phyloP scores from a whole-genome alignment of 1,140 invertebrate species.

The Drosophila lacteicornis region DNA sequence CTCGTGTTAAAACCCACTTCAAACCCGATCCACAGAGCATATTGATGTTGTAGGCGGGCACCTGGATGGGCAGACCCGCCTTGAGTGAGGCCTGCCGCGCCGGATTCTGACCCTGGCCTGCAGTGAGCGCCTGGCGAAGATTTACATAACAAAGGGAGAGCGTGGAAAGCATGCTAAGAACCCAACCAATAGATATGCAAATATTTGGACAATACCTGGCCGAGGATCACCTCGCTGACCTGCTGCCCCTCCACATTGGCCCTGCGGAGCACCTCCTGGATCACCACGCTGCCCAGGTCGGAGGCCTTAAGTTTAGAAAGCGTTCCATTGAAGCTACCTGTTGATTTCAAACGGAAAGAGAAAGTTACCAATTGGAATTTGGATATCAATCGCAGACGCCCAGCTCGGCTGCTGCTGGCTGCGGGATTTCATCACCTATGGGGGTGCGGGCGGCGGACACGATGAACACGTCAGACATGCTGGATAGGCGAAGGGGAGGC shows the following conservation, averaged over 20 bases:
- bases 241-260: slow-evolving; percentile 88
- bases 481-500: neutral
- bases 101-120: slow-evolving; percentile 94
- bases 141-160: slow-evolving; percentile 55
- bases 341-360: slow-evolving; percentile 55
- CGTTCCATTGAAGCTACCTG: slow-evolving; percentile 89
- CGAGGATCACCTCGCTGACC: slow-evolving; percentile 94
- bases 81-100: slow-evolving; percentile 92
- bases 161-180: slow-evolving; percentile 4
- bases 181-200: slow-evolving; percentile 9
- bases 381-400: slow-evolving; percentile 27
- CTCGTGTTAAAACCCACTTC: slow-evolving; percentile 86
- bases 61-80: slow-evolving; percentile 90
- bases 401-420: neutral
- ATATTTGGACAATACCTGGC: slow-evolving; percentile 88
- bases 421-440: slow-evolving; percentile 71
- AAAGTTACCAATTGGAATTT: slow-evolving; percentile 60
- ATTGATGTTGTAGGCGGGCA: slow-evolving; percentile 92
- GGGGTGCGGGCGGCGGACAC: slow-evolving; percentile 85
- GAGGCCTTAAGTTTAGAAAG: slow-evolving; percentile 89
- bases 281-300: slow-evolving; percentile 91
- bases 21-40: slow-evolving; percentile 95
- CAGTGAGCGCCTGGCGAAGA: slow-evolving; percentile 87
- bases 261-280: slow-evolving; percentile 89
- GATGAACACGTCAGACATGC: slow-evolving; percentile 83